Evolutionary conservation across 2,113 vertebrate genomes (phyloP).

Genomic region (Cricetomys ansorgei): DNA sequence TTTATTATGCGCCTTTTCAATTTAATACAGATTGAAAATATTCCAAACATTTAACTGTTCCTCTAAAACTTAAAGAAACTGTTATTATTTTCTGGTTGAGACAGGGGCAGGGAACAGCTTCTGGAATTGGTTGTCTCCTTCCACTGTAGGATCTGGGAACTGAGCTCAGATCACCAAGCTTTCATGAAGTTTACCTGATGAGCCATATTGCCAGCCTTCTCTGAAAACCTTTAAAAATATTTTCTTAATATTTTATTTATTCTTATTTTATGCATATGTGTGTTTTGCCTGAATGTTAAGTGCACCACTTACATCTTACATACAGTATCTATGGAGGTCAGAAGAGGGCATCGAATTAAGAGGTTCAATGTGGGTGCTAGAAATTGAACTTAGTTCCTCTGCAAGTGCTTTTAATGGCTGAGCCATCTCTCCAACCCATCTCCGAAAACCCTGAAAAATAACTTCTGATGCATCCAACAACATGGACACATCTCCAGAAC

Average conservation of each 20-base stretch:
- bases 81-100: background rate
- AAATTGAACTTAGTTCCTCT: background rate
- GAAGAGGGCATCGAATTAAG: background rate
- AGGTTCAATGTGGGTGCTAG: background rate
- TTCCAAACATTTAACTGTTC: background rate
- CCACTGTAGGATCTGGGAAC: background rate
- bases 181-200: background rate
- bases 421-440: background rate
- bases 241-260: background rate
- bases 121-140: background rate
- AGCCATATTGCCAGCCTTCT: background rate
- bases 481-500: background rate
- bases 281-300: background rate
- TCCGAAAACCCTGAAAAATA: background rate
- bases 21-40: background rate
- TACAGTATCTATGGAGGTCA: background rate
- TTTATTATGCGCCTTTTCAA: slow-evolving; percentile 14
- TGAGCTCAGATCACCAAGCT: background rate
- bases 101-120: background rate
- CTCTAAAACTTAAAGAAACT: background rate
- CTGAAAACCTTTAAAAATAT: background rate
- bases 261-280: background rate
- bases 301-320: background rate
- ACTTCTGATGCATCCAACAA: background rate
- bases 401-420: background rate